Evolutionary conservation across 2,797 vertebrate genomes (phyloP).

Genomic region (Platyrinchus mystaceus): DNA sequence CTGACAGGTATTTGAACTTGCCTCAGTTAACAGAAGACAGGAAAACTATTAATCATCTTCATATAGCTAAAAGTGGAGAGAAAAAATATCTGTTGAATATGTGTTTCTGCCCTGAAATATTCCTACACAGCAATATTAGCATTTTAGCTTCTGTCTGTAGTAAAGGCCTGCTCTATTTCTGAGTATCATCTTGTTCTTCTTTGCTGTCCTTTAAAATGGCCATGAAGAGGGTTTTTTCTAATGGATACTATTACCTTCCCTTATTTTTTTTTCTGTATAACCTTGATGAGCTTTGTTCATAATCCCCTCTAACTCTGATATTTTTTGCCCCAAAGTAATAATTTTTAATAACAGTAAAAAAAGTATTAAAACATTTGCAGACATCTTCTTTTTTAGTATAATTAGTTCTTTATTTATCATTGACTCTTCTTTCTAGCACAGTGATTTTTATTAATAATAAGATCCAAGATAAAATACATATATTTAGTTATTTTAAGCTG

Average conservation of each 20-base stretch:
- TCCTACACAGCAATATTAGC: background rate
- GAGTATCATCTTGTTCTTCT: background rate
- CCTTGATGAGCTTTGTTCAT: background rate
- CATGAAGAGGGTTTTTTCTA: accelerated
- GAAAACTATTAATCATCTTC: background rate
- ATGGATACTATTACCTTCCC: background rate
- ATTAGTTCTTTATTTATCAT: background rate
- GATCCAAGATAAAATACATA: background rate
- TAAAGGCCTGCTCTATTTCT: background rate
- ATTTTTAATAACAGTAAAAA: background rate
- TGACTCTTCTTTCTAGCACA: background rate
- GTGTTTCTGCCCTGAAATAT: background rate
- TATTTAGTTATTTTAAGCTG: background rate
- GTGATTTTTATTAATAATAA: background rate
- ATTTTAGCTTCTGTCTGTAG: background rate
- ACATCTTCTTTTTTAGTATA: background rate
- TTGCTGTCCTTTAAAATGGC: background rate
- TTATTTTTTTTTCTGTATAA: background rate
- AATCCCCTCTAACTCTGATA: background rate
- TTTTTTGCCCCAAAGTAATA: background rate
- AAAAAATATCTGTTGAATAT: background rate
- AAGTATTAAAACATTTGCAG: background rate
- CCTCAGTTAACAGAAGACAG: background rate
- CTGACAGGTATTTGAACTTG: background rate
- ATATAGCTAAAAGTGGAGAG: background rate